Evolutionary conservation across 2,797 vertebrate species (phyloP), one percentile per base, ranked within the genome.

Genomic region (Cuniculus paca): DNA sequence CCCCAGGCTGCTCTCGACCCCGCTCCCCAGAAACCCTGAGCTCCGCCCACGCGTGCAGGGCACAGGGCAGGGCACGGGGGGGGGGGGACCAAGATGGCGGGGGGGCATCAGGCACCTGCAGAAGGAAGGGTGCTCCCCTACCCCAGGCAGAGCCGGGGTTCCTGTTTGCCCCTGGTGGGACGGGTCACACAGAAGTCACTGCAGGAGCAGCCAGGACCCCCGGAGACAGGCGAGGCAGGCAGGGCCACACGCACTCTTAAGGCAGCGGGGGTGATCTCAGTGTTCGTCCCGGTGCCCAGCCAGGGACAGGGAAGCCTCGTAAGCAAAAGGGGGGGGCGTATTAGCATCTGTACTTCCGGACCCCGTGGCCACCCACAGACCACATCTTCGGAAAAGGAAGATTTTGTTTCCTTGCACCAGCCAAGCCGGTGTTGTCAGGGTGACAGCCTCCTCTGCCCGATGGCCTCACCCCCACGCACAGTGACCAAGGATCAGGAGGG

Each of bases 391-490:
- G 75, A 78, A 50, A 78, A 0, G 50, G 48, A 26, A 16, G 72
- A 45, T 14, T 9, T 12, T 11, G 7, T 31, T 28, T 34, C 28
- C 74, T 28, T 7, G 31, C 9, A 19, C 8, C 10, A 14, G 22
- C 48, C 48, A 34, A 9, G 28, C 26, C 13, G 14, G 48, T 10
- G 2, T 4, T 5, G 14, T 28, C 72, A 48, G 28, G 9, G 74
- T 31, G 45, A 34, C 42, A 4, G 5, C 42, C 16, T 6, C 45
- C 28, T 31, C 74, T 26, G 11, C 45, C 14, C 2, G 2, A 31
- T 2, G 45, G 26, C 74, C 34, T 9, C 16, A 7, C 13, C 11
- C 22, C 42, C 19, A 2, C 2, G 6, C 19, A 4, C 5, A 22
- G n/a, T 3, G 68, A 22, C 68, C 9, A 16, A 11, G 16, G 34